Evolutionary conservation across 2,113 vertebrate genomes (phyloP).

Genomic region (Illadopsis cleaveri): DNA sequence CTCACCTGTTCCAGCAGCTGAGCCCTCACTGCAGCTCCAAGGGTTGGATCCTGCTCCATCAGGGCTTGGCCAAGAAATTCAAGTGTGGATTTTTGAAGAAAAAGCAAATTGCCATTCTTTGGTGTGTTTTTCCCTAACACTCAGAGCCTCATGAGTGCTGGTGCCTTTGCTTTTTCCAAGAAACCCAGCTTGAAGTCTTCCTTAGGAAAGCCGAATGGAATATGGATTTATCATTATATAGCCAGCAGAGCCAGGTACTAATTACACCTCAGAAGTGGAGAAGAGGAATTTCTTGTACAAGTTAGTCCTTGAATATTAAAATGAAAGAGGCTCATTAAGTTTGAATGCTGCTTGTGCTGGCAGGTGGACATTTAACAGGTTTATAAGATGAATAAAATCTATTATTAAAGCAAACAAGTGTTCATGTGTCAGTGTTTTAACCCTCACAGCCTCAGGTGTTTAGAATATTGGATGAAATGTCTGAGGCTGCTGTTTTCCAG

Average conservation of each 20-base stretch:
- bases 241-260: background rate
- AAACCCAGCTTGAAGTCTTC: background rate
- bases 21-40: background rate
- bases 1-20: background rate
- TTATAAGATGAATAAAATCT: background rate
- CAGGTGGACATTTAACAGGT: background rate
- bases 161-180: background rate
- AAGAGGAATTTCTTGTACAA: background rate
- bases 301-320: background rate
- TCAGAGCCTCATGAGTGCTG: background rate
- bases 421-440: background rate
- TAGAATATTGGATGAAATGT: background rate
- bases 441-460: background rate
- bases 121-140: background rate
- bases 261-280: background rate
- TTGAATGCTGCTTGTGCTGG: background rate
- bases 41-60: background rate
- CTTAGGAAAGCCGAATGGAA: background rate
- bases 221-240: background rate
- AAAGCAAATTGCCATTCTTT: background rate
- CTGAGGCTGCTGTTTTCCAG: background rate
- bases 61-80: background rate
- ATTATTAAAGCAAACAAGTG: background rate
- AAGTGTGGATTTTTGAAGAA: background rate
- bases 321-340: background rate